Evolutionary conservation across 2,888 invertebrate species (phyloP), one percentile per base, ranked within the genome.

Genomic region (Drosophila kanekoi): DNA sequence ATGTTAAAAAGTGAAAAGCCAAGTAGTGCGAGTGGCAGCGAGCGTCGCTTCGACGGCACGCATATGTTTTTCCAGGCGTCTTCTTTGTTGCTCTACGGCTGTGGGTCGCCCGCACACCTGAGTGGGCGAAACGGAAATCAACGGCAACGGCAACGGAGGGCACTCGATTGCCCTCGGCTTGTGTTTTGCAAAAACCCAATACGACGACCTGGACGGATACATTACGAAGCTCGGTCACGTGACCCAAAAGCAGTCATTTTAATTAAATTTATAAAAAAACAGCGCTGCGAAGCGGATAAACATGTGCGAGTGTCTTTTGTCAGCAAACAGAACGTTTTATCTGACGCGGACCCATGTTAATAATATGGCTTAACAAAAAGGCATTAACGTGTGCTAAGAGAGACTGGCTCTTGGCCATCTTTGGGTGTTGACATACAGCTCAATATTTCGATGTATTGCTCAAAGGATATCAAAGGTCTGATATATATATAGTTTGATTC

Each of bases 191-290:
- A 54, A 75, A 75, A 69, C 62, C 37, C 75, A 37, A 38, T 70
- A 64, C 51, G 63, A 49, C 4, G 63, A 49, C 4, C 72, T 90
- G 89, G 91, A 87, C 88, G 92, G 92, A 92, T 92, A 92, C 92
- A 92, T 92, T 92, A 91, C 92, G 85, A 73, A 77, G 77, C 87
- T 81, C 88, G 83, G 91, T 79, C 92, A 92, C 92, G 92, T 92
- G 92, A 71, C 86, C 88, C 79, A 70, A 72, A 73, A 90, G 90
- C 81, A 79, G 80, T 85, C 82, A 79, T 89, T 91, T 91, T 92
- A 91, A 92, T 92, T 92, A 92, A 90, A 90, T 91, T 90, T 74
- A 90, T 90, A 90, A 91, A 90, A 83, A 91, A 91, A 90, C 79
- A 83, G 62, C 41, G 51, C 70, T 54, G 13, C 75, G 57, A 62